Evolutionary conservation across 2,113 vertebrate genomes (phyloP).

Genomic region (Eulemur rufifrons): DNA sequence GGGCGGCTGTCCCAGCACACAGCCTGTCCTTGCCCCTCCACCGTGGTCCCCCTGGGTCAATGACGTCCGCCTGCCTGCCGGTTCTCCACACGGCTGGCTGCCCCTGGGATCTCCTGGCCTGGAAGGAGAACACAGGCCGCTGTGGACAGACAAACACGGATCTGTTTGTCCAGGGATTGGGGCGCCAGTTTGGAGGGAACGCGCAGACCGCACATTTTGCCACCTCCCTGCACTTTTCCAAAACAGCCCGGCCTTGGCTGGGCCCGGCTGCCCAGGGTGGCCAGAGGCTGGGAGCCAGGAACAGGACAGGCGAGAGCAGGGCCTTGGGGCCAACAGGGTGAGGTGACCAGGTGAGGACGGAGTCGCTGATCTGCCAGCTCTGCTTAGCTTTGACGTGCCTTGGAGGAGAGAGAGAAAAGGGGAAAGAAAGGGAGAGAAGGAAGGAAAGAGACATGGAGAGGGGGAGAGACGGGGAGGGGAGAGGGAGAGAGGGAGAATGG

Average conservation of each 20-base stretch:
- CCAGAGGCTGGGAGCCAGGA: conserved; percentile 25
- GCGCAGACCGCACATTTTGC: conserved; percentile 59
- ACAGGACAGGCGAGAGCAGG: neutral
- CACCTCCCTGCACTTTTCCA: conserved; percentile 68
- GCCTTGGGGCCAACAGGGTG: neutral
- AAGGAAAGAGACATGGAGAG: fast-evolving
- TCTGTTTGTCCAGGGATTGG: conserved; percentile 63
- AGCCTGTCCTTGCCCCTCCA: neutral
- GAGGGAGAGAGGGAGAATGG: neutral
- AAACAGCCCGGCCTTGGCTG: conserved; percentile 54
- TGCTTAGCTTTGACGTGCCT: neutral
- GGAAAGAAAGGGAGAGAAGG: neutral
- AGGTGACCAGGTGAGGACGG: conserved; percentile 10
- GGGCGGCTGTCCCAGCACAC: neutral
- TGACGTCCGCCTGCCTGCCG: neutral
- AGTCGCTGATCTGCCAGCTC: neutral
- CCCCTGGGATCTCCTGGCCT: conserved; percentile 38
- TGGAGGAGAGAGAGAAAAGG: neutral
- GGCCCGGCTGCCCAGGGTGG: neutral
- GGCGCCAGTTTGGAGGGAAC: conserved; percentile 65
- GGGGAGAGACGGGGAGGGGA: no score
- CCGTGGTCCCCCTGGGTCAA: fast-evolving
- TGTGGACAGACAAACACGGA: conserved; percentile 55
- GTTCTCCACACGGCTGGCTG: neutral
- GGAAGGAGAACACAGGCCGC: conserved; percentile 47